Conservation (phyloP, 1,140 invertebrate genomes). For the Trinorchestia longiramus region DNA sequence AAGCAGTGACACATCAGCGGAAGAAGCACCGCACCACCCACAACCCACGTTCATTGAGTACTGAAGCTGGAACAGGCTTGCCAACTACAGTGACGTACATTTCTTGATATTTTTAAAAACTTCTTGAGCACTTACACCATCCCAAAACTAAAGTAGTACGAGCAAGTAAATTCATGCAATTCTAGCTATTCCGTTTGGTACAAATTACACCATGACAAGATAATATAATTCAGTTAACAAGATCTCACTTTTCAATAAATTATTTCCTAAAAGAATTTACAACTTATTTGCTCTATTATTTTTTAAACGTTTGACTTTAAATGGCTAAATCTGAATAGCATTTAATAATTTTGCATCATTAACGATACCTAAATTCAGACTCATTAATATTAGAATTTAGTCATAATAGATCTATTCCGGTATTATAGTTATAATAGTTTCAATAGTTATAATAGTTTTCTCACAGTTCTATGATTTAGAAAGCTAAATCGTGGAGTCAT, state of each 20-base stretch:
- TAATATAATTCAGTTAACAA: not conserved
- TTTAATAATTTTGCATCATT: too few species aligned
- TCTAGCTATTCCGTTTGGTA: not conserved
- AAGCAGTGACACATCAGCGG: not conserved
- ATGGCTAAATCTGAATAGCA: too few species aligned
- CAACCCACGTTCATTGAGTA: not conserved
- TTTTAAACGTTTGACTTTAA: too few species aligned
- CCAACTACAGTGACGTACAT: not conserved
- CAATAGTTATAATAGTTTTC: too few species aligned
- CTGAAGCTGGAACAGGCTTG: conserved; percentile 33
- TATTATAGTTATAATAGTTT: too few species aligned
- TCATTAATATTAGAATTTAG: too few species aligned
- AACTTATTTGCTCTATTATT: too few species aligned
- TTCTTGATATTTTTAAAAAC: not conserved
- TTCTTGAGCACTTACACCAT: not conserved
- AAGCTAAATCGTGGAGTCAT: too few species aligned
- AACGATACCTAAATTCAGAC: too few species aligned
- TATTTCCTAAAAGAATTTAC: not conserved
- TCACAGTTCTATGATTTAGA: too few species aligned
- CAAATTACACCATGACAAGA: not conserved
- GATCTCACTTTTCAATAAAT: not conserved
- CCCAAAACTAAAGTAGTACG: too few species aligned
- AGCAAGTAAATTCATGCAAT: not conserved
- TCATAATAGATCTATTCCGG: too few species aligned
- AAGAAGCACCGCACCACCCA: not conserved